phyloP scores from a whole-genome alignment of 2,113 vertebrate species.

The Thryonomys swinderianus region DNA sequence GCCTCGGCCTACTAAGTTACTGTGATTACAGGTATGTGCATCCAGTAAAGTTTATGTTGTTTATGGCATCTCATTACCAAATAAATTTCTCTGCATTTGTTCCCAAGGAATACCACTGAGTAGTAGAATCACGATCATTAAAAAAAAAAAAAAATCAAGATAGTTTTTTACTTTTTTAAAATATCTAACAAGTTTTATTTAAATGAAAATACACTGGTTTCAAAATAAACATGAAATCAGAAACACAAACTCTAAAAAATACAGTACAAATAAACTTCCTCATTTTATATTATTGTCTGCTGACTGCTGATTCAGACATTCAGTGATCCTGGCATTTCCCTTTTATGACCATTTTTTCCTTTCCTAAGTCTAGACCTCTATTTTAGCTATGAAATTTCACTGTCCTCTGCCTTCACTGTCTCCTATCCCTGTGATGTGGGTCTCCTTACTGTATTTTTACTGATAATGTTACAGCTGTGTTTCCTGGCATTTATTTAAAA shows the following conservation, averaged over 20 bases:
- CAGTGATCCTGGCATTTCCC: background rate
- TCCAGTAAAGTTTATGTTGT: background rate
- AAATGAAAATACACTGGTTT: constrained; percentile 45
- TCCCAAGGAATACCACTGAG: background rate
- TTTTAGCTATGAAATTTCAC: constrained; percentile 4
- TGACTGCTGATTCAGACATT: constrained; percentile 58
- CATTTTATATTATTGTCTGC: constrained; percentile 66
- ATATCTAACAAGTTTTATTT: constrained; percentile 29
- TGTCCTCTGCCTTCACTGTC: background rate
- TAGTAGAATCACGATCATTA: background rate
- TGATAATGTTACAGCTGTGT: background rate
- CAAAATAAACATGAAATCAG: background rate
- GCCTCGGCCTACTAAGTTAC: background rate
- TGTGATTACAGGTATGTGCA: background rate
- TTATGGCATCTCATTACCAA: background rate
- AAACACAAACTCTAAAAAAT: constrained; percentile 29
- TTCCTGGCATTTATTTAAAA: constrained; percentile 33
- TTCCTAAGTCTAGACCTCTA: background rate
- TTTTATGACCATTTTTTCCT: constrained; percentile 36
- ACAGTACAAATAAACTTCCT: constrained; percentile 65
- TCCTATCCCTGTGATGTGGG: background rate
- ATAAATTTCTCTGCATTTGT: background rate
- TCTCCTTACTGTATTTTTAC: background rate
- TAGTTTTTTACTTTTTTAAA: background rate
- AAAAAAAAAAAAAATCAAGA: constrained; percentile 8